Base-by-base conservation (phyloP, 2,113 vertebrate genomes). In the Hemiprocne comata region DNA sequence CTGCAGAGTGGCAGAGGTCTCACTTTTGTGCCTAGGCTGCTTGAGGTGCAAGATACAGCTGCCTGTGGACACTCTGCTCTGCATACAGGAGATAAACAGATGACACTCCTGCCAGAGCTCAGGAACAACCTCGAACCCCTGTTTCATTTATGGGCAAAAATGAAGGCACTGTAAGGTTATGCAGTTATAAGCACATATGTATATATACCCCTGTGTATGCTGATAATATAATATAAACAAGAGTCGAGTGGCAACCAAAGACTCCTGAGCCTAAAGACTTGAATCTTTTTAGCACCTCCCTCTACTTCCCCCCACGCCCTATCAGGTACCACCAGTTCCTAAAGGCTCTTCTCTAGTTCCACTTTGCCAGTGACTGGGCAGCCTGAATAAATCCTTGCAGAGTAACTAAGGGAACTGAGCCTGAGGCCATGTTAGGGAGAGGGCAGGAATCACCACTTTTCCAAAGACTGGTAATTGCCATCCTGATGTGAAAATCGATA, bases 1-100 rank as follows among this genome's bases (percentile, higher is more conserved):
- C 17, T 40, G 40, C 28, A 31, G 85, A 60, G 23, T 3, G 1
- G 20, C 0, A 0, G 67, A 57, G 55, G 18, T 48, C 66, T 53
- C 61, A 1, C 33, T 28, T 20, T 4, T 3, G 3, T 17, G 36
- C 62, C n/a, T 14, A 3, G 33, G 33, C 38, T 69, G 38, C 31
- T 53, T 62, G 50, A 16, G 31, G 23, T 3, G 9, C 0, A 11
- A 61, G 76, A 64, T 54, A 26, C 0, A 1, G 4, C 18, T 5
- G 50, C 4, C n/a, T 36, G 7, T 33, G 33, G 33, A 69, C 26
- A 40, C 26, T 1, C 1, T 24, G 44, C 17, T 82, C 70, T 95
- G 92, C 71, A 29, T 3, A 3, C 33, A 23, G 51, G 46, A 80
- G 79, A 88, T 58, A 77, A 80, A n/a, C 1, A 0, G 15, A 17